Conservation (phyloP, 2,113 vertebrate genomes). For the Chunga burmeisteri region DNA sequence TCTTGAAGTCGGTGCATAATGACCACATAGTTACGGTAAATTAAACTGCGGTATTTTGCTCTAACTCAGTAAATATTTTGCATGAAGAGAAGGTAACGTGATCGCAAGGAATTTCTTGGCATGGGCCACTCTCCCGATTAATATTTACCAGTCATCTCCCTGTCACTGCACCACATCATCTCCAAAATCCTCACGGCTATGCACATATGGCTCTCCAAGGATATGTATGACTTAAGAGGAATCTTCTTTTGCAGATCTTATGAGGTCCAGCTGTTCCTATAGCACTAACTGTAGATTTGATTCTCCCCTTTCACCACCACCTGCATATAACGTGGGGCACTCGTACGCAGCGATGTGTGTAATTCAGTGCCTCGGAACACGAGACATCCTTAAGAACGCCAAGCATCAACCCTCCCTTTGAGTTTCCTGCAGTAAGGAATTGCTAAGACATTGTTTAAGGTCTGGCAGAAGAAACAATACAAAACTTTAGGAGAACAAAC, state of each 20-base stretch:
- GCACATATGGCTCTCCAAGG: not conserved
- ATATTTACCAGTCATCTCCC: not conserved
- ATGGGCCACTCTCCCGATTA: not conserved
- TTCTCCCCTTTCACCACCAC: not conserved
- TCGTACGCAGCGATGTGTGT: accelerated
- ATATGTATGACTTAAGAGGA: not conserved
- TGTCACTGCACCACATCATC: not conserved
- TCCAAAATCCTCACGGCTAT: not conserved
- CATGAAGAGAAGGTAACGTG: not conserved
- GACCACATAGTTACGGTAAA: not conserved
- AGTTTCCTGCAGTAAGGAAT: not conserved
- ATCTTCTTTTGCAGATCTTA: not conserved
- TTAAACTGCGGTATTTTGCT: not conserved
- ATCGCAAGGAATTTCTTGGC: not conserved
- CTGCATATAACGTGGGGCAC: not conserved
- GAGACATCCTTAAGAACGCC: not conserved
- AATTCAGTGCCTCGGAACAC: not conserved
- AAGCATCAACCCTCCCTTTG: not conserved
- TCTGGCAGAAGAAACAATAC: not conserved
- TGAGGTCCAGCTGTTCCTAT: not conserved
- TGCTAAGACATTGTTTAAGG: not conserved
- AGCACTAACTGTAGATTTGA: not conserved
- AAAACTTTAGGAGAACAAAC: not conserved
- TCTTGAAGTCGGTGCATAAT: not conserved
- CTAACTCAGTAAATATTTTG: not conserved